These are phyloP conservation scores for Acanthaster planci DNA, from an alignment of 35 echinoderm and acorn worm genomes.

Conservation along the genomic window DNA sequence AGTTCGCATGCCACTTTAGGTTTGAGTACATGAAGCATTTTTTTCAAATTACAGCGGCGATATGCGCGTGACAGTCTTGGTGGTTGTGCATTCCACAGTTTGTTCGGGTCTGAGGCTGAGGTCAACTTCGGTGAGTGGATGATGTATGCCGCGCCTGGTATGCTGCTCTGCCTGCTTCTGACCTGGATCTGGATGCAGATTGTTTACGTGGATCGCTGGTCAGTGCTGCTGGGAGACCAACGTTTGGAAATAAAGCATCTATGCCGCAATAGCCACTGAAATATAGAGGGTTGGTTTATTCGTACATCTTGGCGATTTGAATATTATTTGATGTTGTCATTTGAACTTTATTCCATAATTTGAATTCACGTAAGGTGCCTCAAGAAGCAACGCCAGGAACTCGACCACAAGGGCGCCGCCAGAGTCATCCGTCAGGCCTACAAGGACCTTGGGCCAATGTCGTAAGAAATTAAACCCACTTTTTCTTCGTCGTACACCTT, in stretches of 20 bases:
- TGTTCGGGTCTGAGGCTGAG: constrained; percentile 68
- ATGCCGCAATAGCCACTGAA: no score
- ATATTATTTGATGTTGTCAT: no score
- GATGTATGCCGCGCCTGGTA: constrained; percentile 74
- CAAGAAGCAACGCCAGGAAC: neutral
- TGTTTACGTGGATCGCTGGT: constrained; percentile 79
- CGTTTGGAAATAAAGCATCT: neutral
- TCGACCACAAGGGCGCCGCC: constrained; percentile 5
- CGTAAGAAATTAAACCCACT: constrained; percentile 42
- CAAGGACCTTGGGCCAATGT: constrained; percentile 64
- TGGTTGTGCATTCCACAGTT: constrained; percentile 40
- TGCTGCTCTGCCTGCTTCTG: constrained; percentile 75
- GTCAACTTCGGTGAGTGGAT: constrained; percentile 84
- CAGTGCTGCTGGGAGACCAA: constrained; percentile 29
- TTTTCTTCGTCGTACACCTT: no score
- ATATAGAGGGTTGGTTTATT: no score
- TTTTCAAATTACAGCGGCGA: no score
- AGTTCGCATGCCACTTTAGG: neutral
- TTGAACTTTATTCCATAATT: no score
- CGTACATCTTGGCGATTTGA: no score
- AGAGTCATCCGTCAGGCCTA: constrained; percentile 58
- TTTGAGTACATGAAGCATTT: neutral
- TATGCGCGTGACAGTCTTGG: no score
- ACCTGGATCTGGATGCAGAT: constrained; percentile 88
- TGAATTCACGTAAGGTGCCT: neutral